Percentiles rank a stretch among this genome's conserved stretches.
Evolutionary conservation across 2,113 vertebrate genomes (phyloP).

Genomic region (Chionis minor): DNA sequence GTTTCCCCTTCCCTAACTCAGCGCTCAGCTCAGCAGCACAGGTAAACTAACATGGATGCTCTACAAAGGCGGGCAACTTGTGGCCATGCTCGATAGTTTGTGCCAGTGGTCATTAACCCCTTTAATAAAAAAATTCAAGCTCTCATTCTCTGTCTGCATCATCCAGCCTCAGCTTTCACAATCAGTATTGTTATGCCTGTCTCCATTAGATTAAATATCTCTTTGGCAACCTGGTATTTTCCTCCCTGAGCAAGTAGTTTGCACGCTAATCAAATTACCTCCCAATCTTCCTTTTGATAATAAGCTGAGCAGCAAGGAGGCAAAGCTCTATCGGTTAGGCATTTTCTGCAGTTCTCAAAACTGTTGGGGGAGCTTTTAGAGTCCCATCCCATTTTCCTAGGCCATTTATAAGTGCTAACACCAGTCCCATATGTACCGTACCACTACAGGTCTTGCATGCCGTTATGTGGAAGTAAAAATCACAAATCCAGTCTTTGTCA

Average conservation of each 20-base stretch:
- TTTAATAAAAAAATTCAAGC: neutral
- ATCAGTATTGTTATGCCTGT: neutral
- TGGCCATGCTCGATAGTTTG: neutral
- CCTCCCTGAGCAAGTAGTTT: slow-evolving; percentile 11
- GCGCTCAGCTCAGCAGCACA: neutral
- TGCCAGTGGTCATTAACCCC: neutral
- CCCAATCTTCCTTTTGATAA: slow-evolving; percentile 1
- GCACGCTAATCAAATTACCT: slow-evolving; percentile 19
- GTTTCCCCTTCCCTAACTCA: neutral
- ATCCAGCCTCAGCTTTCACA: neutral
- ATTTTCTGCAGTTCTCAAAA: neutral
- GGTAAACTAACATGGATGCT: rapidly evolving
- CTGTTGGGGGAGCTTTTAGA: neutral
- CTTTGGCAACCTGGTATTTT: slow-evolving; percentile 37
- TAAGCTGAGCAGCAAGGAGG: slow-evolving; percentile 5
- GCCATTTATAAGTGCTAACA: neutral
- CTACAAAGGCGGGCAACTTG: neutral
- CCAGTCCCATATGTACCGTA: neutral
- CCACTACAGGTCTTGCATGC: neutral
- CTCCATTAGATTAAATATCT: slow-evolving; percentile 35
- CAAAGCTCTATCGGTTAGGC: neutral
- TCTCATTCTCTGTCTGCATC: neutral
- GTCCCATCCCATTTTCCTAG: neutral
- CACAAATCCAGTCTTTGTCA: neutral
- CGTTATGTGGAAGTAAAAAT: neutral